phyloP scores from a whole-genome alignment of 2,888 invertebrate species.

The Dromius quadrimaculatus region DNA sequence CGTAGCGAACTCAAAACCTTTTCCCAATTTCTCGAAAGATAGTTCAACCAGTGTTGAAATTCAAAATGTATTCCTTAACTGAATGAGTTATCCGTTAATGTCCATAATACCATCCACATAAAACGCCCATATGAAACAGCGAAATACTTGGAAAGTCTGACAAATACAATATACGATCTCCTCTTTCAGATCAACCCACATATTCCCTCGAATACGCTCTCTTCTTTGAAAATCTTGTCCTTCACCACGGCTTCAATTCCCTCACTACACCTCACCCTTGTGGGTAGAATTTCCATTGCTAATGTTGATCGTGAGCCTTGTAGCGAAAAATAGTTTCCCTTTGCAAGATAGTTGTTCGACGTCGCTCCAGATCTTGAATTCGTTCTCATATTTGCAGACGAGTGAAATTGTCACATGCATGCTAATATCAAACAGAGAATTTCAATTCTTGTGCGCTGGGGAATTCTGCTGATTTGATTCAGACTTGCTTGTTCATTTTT shows the following conservation, averaged over 20 bases:
- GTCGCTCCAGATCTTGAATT: neutral
- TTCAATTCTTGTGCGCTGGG: neutral
- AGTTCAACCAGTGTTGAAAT: no score
- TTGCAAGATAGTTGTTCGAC: neutral
- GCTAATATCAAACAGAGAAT: constrained; percentile 1
- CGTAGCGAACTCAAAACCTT: no score
- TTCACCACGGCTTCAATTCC: neutral
- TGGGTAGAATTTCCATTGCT: constrained; percentile 23
- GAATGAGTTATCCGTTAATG: no score
- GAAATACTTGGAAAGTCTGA: no score
- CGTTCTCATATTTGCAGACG: neutral
- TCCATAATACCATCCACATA: no score
- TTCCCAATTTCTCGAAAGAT: no score
- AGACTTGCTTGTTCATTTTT: neutral
- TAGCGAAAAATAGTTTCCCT: constrained; percentile 13
- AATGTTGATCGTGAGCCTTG: constrained; percentile 13
- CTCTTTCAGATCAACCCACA: no score
- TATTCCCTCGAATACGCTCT: no score
- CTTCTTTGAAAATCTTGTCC: neutral
- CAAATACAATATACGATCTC: no score
- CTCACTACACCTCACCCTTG: neutral
- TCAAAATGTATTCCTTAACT: no score
- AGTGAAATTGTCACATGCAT: constrained; percentile 1
- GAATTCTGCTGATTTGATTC: neutral
- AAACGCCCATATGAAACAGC: no score